Base-by-base conservation (phyloP, 2,888 invertebrate species). In the Drosophila kuntzei region DNA sequence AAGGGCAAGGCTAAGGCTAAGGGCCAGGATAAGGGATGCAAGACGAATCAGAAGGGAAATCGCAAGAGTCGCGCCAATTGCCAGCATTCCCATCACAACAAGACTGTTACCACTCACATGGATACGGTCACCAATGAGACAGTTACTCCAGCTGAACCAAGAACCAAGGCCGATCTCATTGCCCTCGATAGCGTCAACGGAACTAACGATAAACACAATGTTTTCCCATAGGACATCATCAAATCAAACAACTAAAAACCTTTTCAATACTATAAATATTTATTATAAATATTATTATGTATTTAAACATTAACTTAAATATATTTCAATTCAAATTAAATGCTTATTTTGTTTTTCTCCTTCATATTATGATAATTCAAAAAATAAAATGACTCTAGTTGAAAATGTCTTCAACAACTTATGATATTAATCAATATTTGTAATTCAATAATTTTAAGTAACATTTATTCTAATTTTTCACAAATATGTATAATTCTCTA, bases 111-210 rank as follows among this genome's bases (percentile, higher is more conserved):
- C n/a, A 34, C 59, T 7, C 59, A 41, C 36, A 25, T 46, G 41
- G 55, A 51, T 5, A 22, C 41, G 2, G 7, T 6, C 3, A 6
- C 1, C 18, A 49, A n/a, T 5, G 36, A 22, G 2, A 9, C 37
- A 22, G 7, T 4, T 16, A 18, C 37, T 16, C 12, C 55, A 11
- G 16, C 29, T 16, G 34, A 29, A 44, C 5, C 16, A n/a, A n/a
- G 7, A 12, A 44, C 50, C 39, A 72, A 69, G 14, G 58, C 55
- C 2, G 44, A 74, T 7, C 58, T 65, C 0, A 50, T 77, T 20
- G 73, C 65, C 3, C 51, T 43, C 5, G 55, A 62, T 6, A 29
- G 54, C 14, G 27, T 53, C 0, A 69, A 73, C 20, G 59, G 36
- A 25, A 70, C 69, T 5, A n/a, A n/a, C 3, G 20, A 60, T 1